Conservation (phyloP, 2,113 vertebrate species). For the Anhinga anhinga region DNA sequence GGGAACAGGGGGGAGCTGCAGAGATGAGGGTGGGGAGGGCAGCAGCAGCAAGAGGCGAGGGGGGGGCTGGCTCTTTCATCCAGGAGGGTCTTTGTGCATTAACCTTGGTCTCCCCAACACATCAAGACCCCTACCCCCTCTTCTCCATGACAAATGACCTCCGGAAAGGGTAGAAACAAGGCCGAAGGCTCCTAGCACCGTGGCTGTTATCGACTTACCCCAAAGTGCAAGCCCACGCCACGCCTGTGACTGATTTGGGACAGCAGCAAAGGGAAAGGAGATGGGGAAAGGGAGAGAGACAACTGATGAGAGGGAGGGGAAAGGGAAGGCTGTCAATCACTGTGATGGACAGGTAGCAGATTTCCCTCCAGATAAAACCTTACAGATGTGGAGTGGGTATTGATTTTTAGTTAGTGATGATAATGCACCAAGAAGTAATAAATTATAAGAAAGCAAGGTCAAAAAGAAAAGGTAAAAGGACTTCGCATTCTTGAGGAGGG, state of each 20-base stretch:
- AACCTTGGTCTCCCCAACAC: not conserved
- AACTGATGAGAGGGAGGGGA: constrained; percentile 20
- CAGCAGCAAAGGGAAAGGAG: constrained; percentile 21
- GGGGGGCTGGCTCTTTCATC: not conserved
- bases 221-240: not conserved
- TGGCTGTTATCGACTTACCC: constrained; percentile 30
- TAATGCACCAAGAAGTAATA: constrained; percentile 79
- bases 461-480: constrained; percentile 47
- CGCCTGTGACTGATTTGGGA: constrained; percentile 70
- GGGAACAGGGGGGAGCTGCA: not conserved
- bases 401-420: constrained; percentile 78
- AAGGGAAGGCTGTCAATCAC: constrained; percentile 66
- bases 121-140: not conserved
- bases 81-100: constrained; percentile 41
- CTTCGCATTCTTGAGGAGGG: constrained; percentile 63
- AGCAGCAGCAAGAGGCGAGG: not conserved
- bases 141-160: constrained; percentile 17
- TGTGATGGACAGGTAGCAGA: constrained; percentile 72
- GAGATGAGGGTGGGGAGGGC: constrained; percentile 12
- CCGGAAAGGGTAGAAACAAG: not conserved
- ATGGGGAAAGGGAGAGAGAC: not conserved
- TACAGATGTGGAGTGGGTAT: constrained; percentile 76
- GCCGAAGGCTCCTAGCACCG: not conserved
- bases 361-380: constrained; percentile 79
- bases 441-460: constrained; percentile 80